These are phyloP conservation scores for Heliconius sara DNA, from an alignment of 2,888 invertebrate genomes.

Conservation along the genomic window DNA sequence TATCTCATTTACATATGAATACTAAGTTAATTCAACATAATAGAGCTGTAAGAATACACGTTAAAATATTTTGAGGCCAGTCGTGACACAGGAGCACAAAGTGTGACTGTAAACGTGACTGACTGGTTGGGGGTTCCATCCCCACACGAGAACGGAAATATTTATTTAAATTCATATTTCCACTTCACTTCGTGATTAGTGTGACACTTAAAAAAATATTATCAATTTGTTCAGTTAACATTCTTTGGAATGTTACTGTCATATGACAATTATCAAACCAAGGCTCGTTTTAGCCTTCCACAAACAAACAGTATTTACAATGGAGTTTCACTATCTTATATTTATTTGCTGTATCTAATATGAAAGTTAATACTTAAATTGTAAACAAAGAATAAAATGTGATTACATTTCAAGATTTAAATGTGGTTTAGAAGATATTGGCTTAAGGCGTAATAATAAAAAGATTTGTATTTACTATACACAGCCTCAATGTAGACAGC, in stretches of 20 bases:
- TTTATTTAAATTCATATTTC: too few species aligned
- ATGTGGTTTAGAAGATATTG: neutral
- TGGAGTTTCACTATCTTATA: slow-evolving; percentile 46
- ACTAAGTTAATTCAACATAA: neutral
- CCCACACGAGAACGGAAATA: too few species aligned
- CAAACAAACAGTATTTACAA: slow-evolving; percentile 46
- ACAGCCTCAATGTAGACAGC: neutral
- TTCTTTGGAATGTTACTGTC: slow-evolving; percentile 41
- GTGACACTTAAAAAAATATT: neutral
- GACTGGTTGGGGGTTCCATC: too few species aligned
- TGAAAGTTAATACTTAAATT: slow-evolving; percentile 32
- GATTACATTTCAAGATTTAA: slow-evolving; percentile 26
- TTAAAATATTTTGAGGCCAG: too few species aligned
- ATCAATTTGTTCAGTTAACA: slow-evolving; percentile 16
- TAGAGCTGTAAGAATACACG: too few species aligned
- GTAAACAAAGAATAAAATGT: slow-evolving; percentile 22
- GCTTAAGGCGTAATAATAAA: neutral
- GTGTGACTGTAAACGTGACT: too few species aligned
- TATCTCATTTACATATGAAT: slow-evolving; percentile 1
- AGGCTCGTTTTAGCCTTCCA: slow-evolving; percentile 46
- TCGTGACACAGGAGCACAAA: too few species aligned
- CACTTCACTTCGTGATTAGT: too few species aligned
- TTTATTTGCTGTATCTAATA: slow-evolving; percentile 38
- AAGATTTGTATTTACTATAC: neutral
- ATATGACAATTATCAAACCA: slow-evolving; percentile 53